Base-by-base conservation (phyloP, 2,888 invertebrate genomes). In the Onthophagus sagittarius region DNA sequence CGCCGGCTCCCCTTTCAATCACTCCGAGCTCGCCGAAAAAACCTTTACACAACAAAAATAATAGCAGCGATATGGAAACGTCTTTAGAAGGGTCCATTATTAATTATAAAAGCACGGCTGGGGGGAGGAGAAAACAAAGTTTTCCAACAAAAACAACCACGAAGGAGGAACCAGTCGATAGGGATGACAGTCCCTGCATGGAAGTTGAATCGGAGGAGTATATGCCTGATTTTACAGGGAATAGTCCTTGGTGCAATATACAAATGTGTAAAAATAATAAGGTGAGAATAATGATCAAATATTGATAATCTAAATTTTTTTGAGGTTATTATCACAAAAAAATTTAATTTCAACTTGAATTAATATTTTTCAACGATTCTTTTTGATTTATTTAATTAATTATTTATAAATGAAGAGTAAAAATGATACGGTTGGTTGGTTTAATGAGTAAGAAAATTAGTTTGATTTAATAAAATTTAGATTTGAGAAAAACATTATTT, bases 81-180 rank as follows among this genome's bases (percentile, higher is more conserved):
- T 53, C 39, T 53, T 32, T 67, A 5, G 67, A 67, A 6, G 70
- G 70, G 2, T 62, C 69, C 2, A 23, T 39, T 6, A 32, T 69
- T 13, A 67, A 71, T 39, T 39, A 69, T 23, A 69, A 62, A 63
- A 64, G 39, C 23, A 53, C 32, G n/a, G 63, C 67, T 5, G 90
- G 91, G 69, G 93, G 92, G 77, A 89, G 94, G 77, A 88, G 94
- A 85, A 94, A 94, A 86, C 94, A 94, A 84, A 93, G 93, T 82
- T 94, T 91, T 84, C 94, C 94, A 0, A 92, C 91, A 78, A 90
- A 92, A 79, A 91, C 89, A n/a, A 80, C 76, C 33, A 76, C 80
- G 65, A 73, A 75, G 67, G 78, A 80, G 31, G 75, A 76, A 71
- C 71, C 75, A 62, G 77, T 69, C 75, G 79, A 70, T 75, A 80